Percentiles rank a stretch among this genome's conserved stretches.
phyloP scores from a whole-genome alignment of 1,140 invertebrate species.

The Drosophila equinoxialis region DNA sequence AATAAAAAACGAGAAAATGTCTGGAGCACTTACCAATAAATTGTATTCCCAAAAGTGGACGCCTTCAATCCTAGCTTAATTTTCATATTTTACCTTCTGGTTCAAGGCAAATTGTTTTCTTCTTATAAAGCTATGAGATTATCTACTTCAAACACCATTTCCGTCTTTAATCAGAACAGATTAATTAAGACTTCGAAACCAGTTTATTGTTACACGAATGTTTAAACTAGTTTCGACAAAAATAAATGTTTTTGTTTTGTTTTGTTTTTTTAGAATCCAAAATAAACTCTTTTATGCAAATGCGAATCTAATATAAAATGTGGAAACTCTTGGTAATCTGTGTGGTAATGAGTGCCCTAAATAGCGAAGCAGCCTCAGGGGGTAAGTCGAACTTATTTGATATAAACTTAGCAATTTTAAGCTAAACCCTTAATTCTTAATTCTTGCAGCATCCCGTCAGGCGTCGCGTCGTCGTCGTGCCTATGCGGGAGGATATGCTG shows the following conservation, averaged over 20 bases:
- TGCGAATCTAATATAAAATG: conserved; percentile 57
- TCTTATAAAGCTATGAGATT: not conserved
- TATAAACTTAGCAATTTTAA: not conserved
- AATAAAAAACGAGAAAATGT: too few relatives aligned
- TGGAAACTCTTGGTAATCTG: conserved; percentile 69
- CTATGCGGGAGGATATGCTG: conserved; percentile 44
- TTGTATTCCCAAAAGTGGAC: too few relatives aligned
- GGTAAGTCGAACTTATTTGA: conserved; percentile 34
- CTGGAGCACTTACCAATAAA: too few relatives aligned
- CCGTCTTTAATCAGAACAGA: not conserved
- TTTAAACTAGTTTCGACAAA: conserved; percentile 32
- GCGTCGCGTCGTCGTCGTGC: conserved; percentile 24
- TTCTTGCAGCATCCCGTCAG: conserved; percentile 16
- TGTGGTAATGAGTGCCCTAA: conserved; percentile 67
- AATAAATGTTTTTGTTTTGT: conserved; percentile 26
- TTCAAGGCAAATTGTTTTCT: not conserved
- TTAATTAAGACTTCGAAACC: conserved; percentile 22
- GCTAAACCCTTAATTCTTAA: not conserved
- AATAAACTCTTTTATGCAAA: conserved; percentile 40
- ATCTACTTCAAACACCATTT: not conserved
- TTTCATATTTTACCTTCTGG: not conserved
- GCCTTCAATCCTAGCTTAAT: not conserved
- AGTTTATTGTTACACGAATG: conserved; percentile 41
- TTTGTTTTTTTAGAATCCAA: conserved; percentile 17
- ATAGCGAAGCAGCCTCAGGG: conserved; percentile 51